Base-by-base conservation (phyloP, 92 coral and sea anemone genomes). In the Plumapathes pennacea region DNA sequence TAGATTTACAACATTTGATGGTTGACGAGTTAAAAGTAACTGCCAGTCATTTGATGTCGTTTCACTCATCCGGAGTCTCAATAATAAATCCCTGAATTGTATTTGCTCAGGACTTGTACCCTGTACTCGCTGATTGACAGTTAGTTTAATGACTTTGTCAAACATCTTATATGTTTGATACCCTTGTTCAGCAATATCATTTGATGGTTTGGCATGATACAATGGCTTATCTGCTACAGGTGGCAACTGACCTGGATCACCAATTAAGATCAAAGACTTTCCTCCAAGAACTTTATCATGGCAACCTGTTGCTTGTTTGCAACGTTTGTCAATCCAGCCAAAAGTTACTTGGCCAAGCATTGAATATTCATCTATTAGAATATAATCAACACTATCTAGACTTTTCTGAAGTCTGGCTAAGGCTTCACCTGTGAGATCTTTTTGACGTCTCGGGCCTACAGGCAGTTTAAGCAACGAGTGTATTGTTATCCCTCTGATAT, bases 211-310 rank as follows among this genome's bases (percentile, higher is more conserved):
- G 14, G 52, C 27, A 62, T 74, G 83, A 45, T 74, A 67, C 14
- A 81, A 37, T 60, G 83, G 78, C 25, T 74, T 81, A 66, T 67
- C 88, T 38, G 66, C 76, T 4, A 81, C 88, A 25, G 82, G 88
- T 11, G 85, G 80, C 14, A 68, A 15, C 25, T 49, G 77, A 46
- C 53, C 76, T 12, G 75, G 67, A 40, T 76, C 76, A 8, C 84
- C 84, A 36, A 63, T 60, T 48, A 77, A 69, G 11, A 77, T 66
- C 5, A 77, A 10, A 3, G 84, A 77, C 40, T 59, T 52, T 21
- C 60, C 63, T 17, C 74, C 82, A 45, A 75, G 38, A 26, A 66
- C 57, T 60, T 64, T 34, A 28, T 53, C 64, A n/a, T 75, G 3
- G 19, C 21, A 22, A 26, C 73, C 77, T 9, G 64, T 51, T 46